Evolutionary conservation across 2,888 invertebrate genomes (phyloP), one percentile per base, ranked within the genome.

Genomic region (Dyspetes luteomarginatus): DNA sequence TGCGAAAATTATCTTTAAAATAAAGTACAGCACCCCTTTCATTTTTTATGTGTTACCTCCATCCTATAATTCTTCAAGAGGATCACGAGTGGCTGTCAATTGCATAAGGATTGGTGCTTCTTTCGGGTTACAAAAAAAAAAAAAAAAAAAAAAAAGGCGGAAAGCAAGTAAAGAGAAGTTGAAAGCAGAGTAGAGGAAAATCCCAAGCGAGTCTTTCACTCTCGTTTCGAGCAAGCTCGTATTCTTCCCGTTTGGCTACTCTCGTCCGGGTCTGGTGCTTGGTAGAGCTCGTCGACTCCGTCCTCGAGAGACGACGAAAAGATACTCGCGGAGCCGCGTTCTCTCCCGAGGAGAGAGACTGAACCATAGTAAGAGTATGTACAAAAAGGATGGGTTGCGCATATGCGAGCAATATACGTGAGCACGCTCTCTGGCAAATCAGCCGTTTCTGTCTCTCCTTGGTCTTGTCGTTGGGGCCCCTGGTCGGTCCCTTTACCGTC

Each of bases 401-500:
- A 67, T 76, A 71, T 74, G 50, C 60, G 7, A 17, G 48, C 26
- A 41, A 65, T 80, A n/a, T n/a, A 75, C 74, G 76, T 48, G 73
- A 77, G 82, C 75, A 78, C 82, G 79, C 84, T 86, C 84, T 50
- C 85, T 89, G 89, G 89, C 89, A 89, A 90, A 90, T 90, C 90
- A 88, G 88, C 85, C 82, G 85, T 65, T 83, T 77, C 85, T 83
- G 86, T 86, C 86, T 85, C 83, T 83, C 84, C 76, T 24, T 65
- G 85, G 86, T 88, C 86, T 87, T 86, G 87, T 84, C 81, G 81
- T 69, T 81, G 73, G 58, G 15, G 12, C 52, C 58, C 69, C 50
- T 72, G 83, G 90, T 90, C 90, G 91, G 90, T 86, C 84, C 88
- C 90, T 91, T 91, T 90, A 90, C 86, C 83, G 86, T 89, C 87